These are phyloP conservation scores for Eumeta japonica DNA, from an alignment of 1,140 invertebrate genomes.

Conservation along the genomic window DNA sequence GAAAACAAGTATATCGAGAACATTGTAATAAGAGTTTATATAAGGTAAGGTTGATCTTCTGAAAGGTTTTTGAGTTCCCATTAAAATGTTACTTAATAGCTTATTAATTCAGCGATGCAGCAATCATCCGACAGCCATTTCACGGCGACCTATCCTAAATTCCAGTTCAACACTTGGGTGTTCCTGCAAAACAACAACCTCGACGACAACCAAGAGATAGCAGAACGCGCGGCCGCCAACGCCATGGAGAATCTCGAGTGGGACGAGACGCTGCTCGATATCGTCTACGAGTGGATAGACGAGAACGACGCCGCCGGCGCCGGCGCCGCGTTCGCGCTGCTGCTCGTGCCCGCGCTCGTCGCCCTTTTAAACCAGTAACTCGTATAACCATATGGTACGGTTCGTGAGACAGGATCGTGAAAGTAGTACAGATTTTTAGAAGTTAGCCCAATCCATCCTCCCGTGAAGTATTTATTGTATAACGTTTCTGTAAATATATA, in stretches of 20 bases:
- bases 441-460: not conserved
- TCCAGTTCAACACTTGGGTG: conserved; percentile 32
- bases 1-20: not conserved
- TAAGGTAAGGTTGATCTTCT: too few species aligned
- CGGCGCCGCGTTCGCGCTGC: conserved; percentile 22
- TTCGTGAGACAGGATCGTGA: too few species aligned
- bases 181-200: conserved; percentile 23
- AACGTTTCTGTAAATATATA: not conserved
- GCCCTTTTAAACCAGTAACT: conserved; percentile 31
- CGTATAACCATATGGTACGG: too few species aligned
- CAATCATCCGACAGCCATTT: not conserved
- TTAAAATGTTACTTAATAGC: not conserved
- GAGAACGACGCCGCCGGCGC: conserved; percentile 36
- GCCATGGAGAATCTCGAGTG: conserved; percentile 21
- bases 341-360: conserved; percentile 23
- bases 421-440: too few species aligned
- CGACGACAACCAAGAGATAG: conserved; percentile 20
- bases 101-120: not conserved
- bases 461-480: not conserved
- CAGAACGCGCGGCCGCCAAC: conserved; percentile 12
- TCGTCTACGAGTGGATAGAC: conserved; percentile 42
- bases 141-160: not conserved
- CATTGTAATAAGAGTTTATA: conserved; percentile 1
- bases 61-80: too few species aligned
- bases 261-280: conserved; percentile 15